These are phyloP conservation scores for Orchesella cincta DNA, from an alignment of 1,140 invertebrate genomes.

Conservation along the genomic window DNA sequence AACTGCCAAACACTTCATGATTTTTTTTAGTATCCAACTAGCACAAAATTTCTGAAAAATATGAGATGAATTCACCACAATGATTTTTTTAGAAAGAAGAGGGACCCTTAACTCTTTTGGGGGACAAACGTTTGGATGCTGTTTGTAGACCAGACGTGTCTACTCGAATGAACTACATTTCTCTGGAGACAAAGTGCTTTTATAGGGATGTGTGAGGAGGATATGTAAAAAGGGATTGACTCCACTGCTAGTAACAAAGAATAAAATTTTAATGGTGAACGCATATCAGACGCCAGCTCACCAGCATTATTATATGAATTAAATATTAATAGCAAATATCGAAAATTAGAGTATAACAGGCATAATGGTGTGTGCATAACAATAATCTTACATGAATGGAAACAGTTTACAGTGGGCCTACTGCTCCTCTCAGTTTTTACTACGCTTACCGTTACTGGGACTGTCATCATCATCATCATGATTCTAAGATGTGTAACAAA, in stretches of 20 bases:
- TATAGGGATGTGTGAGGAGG: neutral
- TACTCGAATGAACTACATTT: constrained; percentile 21
- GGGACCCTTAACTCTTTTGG: neutral
- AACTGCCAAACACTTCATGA: constrained; percentile 44
- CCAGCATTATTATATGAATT: neutral
- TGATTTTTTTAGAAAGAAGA: neutral
- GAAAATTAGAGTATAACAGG: neutral
- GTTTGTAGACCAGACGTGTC: constrained; percentile 16
- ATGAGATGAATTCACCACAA: neutral
- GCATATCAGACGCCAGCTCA: neutral
- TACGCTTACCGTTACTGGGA: constrained; percentile 24
- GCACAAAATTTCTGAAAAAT: neutral
- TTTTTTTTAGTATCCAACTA: neutral
- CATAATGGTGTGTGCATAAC: neutral
- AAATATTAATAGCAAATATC: neutral
- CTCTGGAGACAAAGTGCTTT: constrained; percentile 8
- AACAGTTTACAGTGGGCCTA: neutral
- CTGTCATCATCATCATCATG: too few relatives aligned
- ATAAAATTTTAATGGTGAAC: neutral
- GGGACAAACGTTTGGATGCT: too few relatives aligned
- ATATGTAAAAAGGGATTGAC: constrained; percentile 11
- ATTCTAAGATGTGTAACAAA: too few relatives aligned
- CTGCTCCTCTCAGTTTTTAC: constrained; percentile 26
- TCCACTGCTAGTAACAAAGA: too few relatives aligned
- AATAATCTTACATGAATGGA: neutral